Percentiles rank a stretch among this genome's conserved stretches.
Evolutionary conservation across 2,113 vertebrate genomes (phyloP).

Genomic region (Calyptommatus sinebrachiatus): DNA sequence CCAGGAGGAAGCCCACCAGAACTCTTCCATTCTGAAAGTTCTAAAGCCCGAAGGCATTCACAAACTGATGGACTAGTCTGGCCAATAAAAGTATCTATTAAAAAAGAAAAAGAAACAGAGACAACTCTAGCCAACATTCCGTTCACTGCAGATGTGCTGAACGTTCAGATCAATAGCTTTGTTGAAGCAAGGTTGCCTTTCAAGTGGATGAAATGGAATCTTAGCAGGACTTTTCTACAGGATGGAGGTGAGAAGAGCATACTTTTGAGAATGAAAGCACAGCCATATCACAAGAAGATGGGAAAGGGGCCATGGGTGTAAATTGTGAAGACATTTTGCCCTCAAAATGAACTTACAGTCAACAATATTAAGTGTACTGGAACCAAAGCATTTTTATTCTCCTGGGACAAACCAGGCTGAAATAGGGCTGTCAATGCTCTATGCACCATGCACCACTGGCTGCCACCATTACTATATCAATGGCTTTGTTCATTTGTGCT

Average conservation of each 20-base stretch:
- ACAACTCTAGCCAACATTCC: not conserved
- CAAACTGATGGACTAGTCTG: not conserved
- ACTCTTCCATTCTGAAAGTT: not conserved
- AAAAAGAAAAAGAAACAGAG: too few relatives aligned
- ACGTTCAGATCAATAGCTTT: not conserved
- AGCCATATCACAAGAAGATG: not conserved
- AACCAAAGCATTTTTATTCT: not conserved
- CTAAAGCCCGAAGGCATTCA: not conserved
- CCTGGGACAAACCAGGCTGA: not conserved
- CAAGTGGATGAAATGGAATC: not conserved
- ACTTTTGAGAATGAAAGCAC: not conserved
- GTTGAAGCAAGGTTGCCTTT: not conserved
- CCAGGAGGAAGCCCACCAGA: not conserved
- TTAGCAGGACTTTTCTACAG: not conserved
- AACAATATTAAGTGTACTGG: not conserved
- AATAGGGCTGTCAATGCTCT: not conserved
- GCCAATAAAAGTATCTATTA: too few relatives aligned
- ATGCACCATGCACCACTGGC: not conserved
- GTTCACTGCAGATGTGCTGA: not conserved
- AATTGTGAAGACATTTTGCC: not conserved
- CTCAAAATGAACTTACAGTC: not conserved
- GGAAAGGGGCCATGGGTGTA: fast-evolving
- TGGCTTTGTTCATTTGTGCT: not conserved
- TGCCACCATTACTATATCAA: not conserved
- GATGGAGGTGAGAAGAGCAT: not conserved